phyloP scores from a whole-genome alignment of 2,888 invertebrate genomes.

The Homarus gammarus region DNA sequence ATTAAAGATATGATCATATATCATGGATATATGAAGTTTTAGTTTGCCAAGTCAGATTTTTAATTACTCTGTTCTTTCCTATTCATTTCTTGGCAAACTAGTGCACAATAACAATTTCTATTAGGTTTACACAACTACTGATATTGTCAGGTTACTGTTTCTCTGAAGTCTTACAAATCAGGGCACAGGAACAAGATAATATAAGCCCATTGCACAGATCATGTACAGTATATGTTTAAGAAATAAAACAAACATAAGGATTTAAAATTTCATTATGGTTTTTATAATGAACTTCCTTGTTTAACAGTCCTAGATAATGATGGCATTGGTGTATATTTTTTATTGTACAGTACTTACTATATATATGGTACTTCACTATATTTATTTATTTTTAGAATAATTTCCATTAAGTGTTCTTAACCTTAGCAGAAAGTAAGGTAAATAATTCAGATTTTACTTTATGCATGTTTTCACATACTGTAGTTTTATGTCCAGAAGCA shows the following conservation, averaged over 20 bases:
- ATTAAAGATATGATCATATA: neutral
- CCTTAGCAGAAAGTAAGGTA: neutral
- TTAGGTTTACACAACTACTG: neutral
- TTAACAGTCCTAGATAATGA: neutral
- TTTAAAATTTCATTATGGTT: neutral
- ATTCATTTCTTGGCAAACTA: neutral
- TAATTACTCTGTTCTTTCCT: neutral
- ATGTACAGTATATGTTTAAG: neutral
- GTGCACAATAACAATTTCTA: neutral
- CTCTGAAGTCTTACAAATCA: neutral
- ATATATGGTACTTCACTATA: conserved; percentile 3
- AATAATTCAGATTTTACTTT: conserved; percentile 1
- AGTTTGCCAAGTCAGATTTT: neutral
- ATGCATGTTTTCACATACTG: neutral
- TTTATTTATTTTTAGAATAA: conserved; percentile 32
- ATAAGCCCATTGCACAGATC: neutral
- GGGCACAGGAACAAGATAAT: neutral
- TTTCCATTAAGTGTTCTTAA: conserved; percentile 31
- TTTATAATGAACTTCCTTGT: neutral
- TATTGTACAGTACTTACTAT: conserved; percentile 24
- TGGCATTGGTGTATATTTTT: conserved; percentile 33
- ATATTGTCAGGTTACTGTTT: neutral
- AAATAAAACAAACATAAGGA: neutral
- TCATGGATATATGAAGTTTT: neutral
- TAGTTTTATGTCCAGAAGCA: neutral